phyloP scores from a whole-genome alignment of 2,797 vertebrate species.

The Micropoecilia bifurca region DNA sequence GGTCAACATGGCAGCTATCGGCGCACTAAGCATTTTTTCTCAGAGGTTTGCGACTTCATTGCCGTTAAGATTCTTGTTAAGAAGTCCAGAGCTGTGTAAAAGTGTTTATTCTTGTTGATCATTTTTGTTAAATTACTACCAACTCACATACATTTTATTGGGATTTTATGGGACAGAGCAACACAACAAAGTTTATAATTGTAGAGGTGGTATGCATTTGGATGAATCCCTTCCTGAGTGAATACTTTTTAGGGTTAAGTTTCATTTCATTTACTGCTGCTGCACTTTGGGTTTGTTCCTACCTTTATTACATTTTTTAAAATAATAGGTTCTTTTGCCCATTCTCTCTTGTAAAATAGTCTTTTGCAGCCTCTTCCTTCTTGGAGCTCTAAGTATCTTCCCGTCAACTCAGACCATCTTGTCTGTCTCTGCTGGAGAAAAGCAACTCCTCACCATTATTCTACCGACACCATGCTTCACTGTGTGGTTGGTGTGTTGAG shows the following conservation, averaged over 20 bases:
- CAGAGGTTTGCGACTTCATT: constrained; percentile 6
- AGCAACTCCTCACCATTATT: background rate
- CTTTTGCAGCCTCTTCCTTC: background rate
- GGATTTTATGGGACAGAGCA: background rate
- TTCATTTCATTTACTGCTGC: background rate
- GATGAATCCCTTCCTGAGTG: background rate
- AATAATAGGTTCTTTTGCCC: background rate
- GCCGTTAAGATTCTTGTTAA: background rate
- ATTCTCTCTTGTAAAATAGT: background rate
- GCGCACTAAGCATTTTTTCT: constrained; percentile 8
- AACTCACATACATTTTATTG: background rate
- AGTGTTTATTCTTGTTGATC: background rate
- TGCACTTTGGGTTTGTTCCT: background rate
- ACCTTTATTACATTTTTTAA: background rate
- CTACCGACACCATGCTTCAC: background rate
- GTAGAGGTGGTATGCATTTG: background rate
- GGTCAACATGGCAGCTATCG: constrained; percentile 9
- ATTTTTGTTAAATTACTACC: background rate
- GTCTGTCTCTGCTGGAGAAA: background rate
- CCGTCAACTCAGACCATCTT: background rate
- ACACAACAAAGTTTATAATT: background rate
- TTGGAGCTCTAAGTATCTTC: background rate
- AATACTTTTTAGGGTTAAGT: background rate
- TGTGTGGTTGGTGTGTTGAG: background rate
- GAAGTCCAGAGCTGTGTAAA: background rate